These are phyloP conservation scores for Lepisosteus osseus DNA, from an alignment of 2,113 vertebrate species.

Conservation along the genomic window DNA sequence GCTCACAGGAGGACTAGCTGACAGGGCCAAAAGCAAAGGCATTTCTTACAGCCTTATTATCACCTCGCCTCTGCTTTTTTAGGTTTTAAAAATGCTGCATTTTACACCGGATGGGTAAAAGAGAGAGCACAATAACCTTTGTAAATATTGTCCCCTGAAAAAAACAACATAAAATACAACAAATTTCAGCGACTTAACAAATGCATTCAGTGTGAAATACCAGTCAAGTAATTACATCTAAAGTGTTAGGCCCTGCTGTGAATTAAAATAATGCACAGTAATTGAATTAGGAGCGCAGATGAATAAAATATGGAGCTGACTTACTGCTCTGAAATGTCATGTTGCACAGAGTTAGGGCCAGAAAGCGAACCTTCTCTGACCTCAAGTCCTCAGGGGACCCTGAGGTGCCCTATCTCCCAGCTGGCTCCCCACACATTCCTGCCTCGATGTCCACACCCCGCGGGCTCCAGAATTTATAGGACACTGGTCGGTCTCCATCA, in stretches of 20 bases:
- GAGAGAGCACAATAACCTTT: slow-evolving; percentile 37
- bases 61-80: too few relatives aligned
- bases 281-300: too few relatives aligned
- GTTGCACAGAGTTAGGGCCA: neutral
- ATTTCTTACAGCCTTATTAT: too few relatives aligned
- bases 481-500: slow-evolving; percentile 47
- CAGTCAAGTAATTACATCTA: slow-evolving; percentile 68
- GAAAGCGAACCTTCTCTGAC: slow-evolving; percentile 24
- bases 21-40: too few relatives aligned
- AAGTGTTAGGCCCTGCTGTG: slow-evolving; percentile 59
- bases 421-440: slow-evolving; percentile 49
- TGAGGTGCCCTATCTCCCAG: slow-evolving; percentile 47
- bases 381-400: slow-evolving; percentile 37
- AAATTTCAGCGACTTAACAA: slow-evolving; percentile 60
- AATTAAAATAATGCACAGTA: slow-evolving; percentile 47
- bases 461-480: slow-evolving; percentile 57
- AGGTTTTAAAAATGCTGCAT: too few relatives aligned
- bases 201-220: slow-evolving; percentile 65
- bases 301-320: too few relatives aligned
- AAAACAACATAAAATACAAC: slow-evolving; percentile 46
- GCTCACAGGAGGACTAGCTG: too few relatives aligned
- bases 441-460: slow-evolving; percentile 47
- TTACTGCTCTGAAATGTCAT: too few relatives aligned
- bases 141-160: slow-evolving; percentile 58
- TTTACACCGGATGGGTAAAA: slow-evolving; percentile 23